These are phyloP conservation scores for Chaetodon auriga DNA, from an alignment of 2,113 vertebrate genomes.

Conservation along the genomic window DNA sequence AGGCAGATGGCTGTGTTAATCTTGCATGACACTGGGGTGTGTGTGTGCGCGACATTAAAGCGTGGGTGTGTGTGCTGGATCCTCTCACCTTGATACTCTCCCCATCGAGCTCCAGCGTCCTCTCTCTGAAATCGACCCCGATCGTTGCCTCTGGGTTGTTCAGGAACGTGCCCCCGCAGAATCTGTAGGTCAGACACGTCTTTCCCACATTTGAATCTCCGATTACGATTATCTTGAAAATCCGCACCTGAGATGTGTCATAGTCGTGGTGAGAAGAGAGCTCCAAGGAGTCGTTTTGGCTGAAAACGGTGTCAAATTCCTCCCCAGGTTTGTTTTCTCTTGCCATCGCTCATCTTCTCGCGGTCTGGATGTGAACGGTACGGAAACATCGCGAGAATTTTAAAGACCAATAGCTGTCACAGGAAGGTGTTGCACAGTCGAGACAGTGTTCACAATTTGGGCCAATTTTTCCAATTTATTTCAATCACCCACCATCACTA, in stretches of 20 bases:
- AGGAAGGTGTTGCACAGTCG: too few relatives aligned
- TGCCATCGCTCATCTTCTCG: conserved; percentile 82
- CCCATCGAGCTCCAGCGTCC: conserved; percentile 79
- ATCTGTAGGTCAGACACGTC: conserved; percentile 83
- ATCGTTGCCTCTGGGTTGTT: conserved; percentile 85
- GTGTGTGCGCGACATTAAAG: background rate
- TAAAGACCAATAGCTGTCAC: background rate
- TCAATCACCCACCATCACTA: too few relatives aligned
- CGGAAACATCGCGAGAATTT: conserved; percentile 75
- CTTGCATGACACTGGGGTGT: too few relatives aligned
- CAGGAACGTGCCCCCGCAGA: conserved; percentile 83
- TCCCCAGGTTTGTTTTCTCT: conserved; percentile 76
- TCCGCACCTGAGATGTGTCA: conserved; percentile 57
- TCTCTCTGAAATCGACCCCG: conserved; percentile 85
- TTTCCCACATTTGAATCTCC: conserved; percentile 85
- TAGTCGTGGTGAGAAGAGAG: conserved; percentile 60
- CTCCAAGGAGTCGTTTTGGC: conserved; percentile 65
- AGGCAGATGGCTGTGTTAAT: too few relatives aligned
- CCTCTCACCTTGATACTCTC: conserved; percentile 81
- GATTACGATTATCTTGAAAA: conserved; percentile 85
- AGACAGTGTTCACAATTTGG: too few relatives aligned
- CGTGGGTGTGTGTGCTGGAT: background rate
- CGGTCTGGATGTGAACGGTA: conserved; percentile 30
- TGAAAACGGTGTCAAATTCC: conserved; percentile 72
- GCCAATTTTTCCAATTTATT: too few relatives aligned